Base-by-base conservation (phyloP, 2,113 vertebrate genomes). In the Dipodomys ordii region DNA sequence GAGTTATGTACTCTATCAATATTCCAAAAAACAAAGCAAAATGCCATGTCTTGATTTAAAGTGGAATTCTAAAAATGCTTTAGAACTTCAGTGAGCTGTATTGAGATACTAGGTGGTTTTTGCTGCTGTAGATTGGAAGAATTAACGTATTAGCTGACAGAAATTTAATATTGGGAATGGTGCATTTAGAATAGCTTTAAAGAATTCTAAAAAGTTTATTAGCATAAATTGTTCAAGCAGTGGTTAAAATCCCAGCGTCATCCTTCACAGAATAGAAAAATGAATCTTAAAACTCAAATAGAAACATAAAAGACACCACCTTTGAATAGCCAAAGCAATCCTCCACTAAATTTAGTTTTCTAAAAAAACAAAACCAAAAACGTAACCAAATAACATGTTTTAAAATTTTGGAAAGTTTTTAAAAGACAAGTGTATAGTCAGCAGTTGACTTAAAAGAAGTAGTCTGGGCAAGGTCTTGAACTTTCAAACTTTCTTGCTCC, bases 381-480 rank as follows among this genome's bases (percentile, higher is more conserved):
- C 12, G n/a, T 91, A 87, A 88, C n/a, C 49, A 73, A 57, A 32
- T 73, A 72, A 86, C 68, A 57, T 87, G 86, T 87, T 90, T 90
- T 83, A 88, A 90, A 91, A 72, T 80, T 92, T 88, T 64, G 32
- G 15, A 90, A 73, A 22, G 67, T 62, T 89, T 74, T 92, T 76
- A 85, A 74, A 79, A 64, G 53, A 44, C 12, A 22, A 74, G 35
- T 18, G 69, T 19, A 87, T 7, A 10, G 35, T 35, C 3, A 83
- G 10, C 3, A 77, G 30, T 89, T 94, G 27, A 71, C 64, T 92
- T 87, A 74, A 91, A 94, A 72, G 78, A 88, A 84, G 18, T 76
- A 87, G 39, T 62, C 28, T 28, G 76, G 57, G 19, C 71, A 76
- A 39, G 27, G 71, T 35, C 19, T 25, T 76, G 85, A 30, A 8